These are phyloP conservation scores for Campylomormyrus numenius DNA, from an alignment of 2,113 vertebrate species.

Conservation along the genomic window DNA sequence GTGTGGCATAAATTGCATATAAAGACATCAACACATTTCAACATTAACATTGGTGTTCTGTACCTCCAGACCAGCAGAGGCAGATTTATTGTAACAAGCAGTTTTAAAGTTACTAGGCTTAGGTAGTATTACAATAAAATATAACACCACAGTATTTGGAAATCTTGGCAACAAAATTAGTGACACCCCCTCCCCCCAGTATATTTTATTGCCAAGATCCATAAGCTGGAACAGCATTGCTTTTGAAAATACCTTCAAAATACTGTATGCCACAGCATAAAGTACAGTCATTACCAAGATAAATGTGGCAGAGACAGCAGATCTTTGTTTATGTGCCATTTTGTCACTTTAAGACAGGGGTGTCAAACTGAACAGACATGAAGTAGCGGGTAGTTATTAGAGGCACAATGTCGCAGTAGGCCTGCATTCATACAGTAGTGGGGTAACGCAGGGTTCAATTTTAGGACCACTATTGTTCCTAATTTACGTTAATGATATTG, in stretches of 20 bases:
- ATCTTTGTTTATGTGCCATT: neutral
- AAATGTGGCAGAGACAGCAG: neutral
- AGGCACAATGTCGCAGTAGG: too few species aligned
- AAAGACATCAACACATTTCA: neutral
- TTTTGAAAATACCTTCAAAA: neutral
- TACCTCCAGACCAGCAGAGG: neutral
- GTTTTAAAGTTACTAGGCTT: neutral
- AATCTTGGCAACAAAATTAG: neutral
- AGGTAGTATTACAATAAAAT: neutral
- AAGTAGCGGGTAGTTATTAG: too few species aligned
- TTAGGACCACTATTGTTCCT: too few species aligned
- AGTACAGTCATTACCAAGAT: neutral
- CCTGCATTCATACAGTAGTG: too few species aligned
- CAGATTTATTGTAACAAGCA: neutral
- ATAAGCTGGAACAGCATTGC: neutral
- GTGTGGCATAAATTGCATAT: neutral
- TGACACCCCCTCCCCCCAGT: neutral
- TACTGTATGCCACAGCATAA: neutral
- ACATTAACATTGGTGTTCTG: neutral
- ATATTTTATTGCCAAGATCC: neutral
- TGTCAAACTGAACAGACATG: too few species aligned
- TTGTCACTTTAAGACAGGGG: neutral
- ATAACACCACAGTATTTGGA: neutral
- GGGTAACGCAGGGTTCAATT: too few species aligned
- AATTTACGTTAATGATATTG: too few species aligned